Percentiles rank a stretch among this genome's conserved stretches.
These are phyloP conservation scores for Proterorhinus semilunaris DNA, from an alignment of 2,113 vertebrate species.

Conservation along the genomic window DNA sequence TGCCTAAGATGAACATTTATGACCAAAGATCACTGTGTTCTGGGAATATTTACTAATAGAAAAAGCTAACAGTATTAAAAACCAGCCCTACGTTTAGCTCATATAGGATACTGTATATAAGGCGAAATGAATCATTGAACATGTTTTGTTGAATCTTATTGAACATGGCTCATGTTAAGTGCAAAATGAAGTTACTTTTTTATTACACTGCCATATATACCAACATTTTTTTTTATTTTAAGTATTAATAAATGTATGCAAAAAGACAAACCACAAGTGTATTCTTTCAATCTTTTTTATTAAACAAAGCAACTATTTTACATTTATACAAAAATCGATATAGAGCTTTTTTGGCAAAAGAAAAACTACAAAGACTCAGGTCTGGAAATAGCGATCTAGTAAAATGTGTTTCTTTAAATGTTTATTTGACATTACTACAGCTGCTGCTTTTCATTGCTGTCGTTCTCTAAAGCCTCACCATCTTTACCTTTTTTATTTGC, in stretches of 20 bases:
- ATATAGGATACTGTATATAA: conserved; percentile 5
- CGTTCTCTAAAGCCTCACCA: not conserved
- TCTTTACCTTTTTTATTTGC: conserved; percentile 3
- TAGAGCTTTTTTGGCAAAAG: not conserved
- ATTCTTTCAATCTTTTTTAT: conserved; percentile 4
- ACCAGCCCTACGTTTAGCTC: not conserved
- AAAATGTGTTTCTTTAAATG: too few relatives aligned
- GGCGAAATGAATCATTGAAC: conserved; percentile 7
- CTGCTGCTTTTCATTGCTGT: not conserved
- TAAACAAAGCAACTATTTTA: conserved; percentile 15
- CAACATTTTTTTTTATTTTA: conserved; percentile 47
- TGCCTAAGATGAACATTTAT: conserved; percentile 27
- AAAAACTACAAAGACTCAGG: not conserved
- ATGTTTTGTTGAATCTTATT: conserved; percentile 28
- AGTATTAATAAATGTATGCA: conserved; percentile 64
- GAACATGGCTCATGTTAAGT: conserved; percentile 25
- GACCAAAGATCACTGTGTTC: conserved; percentile 77
- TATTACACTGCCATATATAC: conserved; percentile 54
- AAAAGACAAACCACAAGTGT: not conserved
- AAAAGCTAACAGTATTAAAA: not conserved
- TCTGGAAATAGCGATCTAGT: too few relatives aligned
- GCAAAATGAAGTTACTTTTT: conserved; percentile 38
- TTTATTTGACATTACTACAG: not conserved
- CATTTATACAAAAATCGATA: not conserved
- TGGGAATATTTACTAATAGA: conserved; percentile 2